These are phyloP conservation scores for Tiphia femorata DNA, from an alignment of 2,888 invertebrate species.

Conservation along the genomic window DNA sequence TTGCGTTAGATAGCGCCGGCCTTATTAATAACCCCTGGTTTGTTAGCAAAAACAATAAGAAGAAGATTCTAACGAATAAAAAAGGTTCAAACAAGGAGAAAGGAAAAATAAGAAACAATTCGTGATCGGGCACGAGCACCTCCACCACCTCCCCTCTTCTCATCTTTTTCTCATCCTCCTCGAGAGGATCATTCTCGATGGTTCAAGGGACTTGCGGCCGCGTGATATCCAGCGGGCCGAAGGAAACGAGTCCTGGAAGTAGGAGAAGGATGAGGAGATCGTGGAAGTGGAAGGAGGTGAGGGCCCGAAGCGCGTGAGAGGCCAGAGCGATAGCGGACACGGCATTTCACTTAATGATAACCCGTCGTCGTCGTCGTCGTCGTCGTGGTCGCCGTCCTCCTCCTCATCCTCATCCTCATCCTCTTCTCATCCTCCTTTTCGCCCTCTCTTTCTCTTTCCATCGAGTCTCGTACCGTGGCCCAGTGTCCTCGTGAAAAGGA, in stretches of 20 bases:
- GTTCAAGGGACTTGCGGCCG: constrained; percentile 32
- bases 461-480: background rate
- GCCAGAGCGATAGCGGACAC: constrained; percentile 65
- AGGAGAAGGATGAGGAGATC: constrained; percentile 23
- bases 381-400: background rate
- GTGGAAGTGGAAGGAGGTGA: background rate
- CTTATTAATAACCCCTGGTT: constrained; percentile 67
- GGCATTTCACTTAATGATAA: constrained; percentile 69
- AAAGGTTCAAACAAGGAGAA: too few species aligned
- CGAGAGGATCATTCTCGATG: too few species aligned
- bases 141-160: too few species aligned
- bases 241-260: constrained; percentile 49
- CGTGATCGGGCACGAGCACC: too few species aligned
- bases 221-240: constrained; percentile 43
- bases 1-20: constrained; percentile 66
- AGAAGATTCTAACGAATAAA: too few species aligned
- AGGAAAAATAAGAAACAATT: too few species aligned
- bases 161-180: too few species aligned
- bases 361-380: constrained; percentile 10
- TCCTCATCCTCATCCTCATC: background rate
- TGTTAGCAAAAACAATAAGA: too few species aligned
- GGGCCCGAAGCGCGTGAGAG: constrained; percentile 45
- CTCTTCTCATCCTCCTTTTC: background rate
- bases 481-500: too few species aligned
- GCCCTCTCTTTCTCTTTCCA: background rate